Evolutionary conservation across 2,113 vertebrate species (phyloP).

Genomic region (Tetrao urogallus): DNA sequence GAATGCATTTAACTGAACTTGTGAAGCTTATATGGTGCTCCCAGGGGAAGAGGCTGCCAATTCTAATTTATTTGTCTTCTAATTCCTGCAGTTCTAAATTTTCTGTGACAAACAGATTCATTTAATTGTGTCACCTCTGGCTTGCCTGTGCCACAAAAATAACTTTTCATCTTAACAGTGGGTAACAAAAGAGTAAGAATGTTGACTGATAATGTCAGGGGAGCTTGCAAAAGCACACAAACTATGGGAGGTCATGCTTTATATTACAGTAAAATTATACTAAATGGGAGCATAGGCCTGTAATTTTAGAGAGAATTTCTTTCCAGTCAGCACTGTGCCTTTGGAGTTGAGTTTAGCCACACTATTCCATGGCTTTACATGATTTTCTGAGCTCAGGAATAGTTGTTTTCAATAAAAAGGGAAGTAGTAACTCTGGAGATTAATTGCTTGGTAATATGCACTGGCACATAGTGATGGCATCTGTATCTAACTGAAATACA

Average conservation of each 20-base stretch:
- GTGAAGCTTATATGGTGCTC: constrained; percentile 63
- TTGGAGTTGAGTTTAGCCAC: neutral
- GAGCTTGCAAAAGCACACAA: constrained; percentile 30
- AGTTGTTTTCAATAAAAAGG: constrained; percentile 6
- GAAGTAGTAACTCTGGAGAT: constrained; percentile 34
- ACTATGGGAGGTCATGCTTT: constrained; percentile 18
- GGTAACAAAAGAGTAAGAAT: constrained; percentile 36
- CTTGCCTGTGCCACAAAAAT: constrained; percentile 57
- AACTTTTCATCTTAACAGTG: constrained; percentile 59
- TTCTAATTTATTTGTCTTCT: constrained; percentile 72
- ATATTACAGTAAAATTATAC: neutral
- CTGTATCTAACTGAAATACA: constrained; percentile 30
- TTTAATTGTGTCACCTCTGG: constrained; percentile 74
- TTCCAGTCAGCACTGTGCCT: neutral
- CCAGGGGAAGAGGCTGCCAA: constrained; percentile 39
- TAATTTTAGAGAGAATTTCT: neutral
- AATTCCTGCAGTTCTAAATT: constrained; percentile 70
- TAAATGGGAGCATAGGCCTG: neutral
- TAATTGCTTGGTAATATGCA: constrained; percentile 35
- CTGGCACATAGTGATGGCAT: constrained; percentile 21
- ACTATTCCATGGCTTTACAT: neutral
- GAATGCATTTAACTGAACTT: constrained; percentile 57
- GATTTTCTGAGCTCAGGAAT: neutral
- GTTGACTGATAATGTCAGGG: constrained; percentile 53
- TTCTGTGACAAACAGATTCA: constrained; percentile 72